These are phyloP conservation scores for Cyanoderma ruficeps DNA, from an alignment of 2,113 vertebrate genomes.

Conservation along the genomic window DNA sequence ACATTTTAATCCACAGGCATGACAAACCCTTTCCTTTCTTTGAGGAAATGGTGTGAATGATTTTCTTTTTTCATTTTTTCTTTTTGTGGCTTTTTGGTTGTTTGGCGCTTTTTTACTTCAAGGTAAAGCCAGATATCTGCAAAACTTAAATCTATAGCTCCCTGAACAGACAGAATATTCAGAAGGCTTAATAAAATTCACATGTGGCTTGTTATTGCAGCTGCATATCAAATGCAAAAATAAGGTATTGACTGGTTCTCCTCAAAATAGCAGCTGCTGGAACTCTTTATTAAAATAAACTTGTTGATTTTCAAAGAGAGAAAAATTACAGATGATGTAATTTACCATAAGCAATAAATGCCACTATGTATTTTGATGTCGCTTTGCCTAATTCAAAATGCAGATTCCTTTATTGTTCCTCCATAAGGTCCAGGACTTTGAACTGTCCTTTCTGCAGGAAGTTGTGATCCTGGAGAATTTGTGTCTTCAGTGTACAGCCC, in stretches of 20 bases:
- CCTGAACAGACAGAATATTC: slow-evolving; percentile 37
- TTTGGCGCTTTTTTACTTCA: neutral
- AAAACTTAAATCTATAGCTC: slow-evolving; percentile 42
- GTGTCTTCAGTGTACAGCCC: fast-evolving
- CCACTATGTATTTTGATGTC: neutral
- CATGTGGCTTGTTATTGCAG: slow-evolving; percentile 53
- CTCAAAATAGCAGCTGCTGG: slow-evolving; percentile 29
- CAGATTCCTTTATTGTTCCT: neutral
- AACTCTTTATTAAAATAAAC: slow-evolving; percentile 30
- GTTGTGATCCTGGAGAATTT: neutral
- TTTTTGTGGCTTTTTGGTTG: neutral
- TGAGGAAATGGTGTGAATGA: neutral
- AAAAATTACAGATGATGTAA: neutral
- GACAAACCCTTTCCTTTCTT: neutral
- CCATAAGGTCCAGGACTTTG: neutral
- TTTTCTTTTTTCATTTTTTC: neutral
- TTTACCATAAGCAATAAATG: neutral
- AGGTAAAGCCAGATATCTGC: slow-evolving; percentile 45
- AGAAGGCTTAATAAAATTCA: slow-evolving; percentile 48
- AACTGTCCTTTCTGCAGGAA: neutral
- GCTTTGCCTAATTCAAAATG: neutral
- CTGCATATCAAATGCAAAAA: slow-evolving; percentile 51
- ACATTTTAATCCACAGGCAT: neutral
- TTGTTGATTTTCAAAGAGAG: slow-evolving; percentile 50
- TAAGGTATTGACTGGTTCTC: slow-evolving; percentile 31